Evolutionary conservation across 2,888 invertebrate genomes (phyloP).

Genomic region (Andrena chrysosceles): DNA sequence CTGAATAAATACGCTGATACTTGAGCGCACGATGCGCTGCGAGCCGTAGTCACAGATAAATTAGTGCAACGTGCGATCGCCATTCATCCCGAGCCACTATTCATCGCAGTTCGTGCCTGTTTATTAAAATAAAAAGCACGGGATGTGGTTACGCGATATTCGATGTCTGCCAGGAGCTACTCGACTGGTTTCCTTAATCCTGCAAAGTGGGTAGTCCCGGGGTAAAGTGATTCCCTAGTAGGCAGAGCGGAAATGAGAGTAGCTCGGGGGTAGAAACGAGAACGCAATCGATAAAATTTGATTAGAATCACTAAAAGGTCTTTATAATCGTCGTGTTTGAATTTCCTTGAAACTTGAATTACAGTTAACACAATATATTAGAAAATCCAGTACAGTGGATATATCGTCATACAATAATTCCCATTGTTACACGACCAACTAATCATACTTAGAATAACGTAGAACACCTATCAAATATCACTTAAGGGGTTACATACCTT

Average conservation of each 20-base stretch:
- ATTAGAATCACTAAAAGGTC: slow-evolving; percentile 15
- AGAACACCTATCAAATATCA: no score
- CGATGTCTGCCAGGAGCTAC: slow-evolving; percentile 31
- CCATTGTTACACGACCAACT: no score
- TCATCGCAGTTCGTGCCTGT: slow-evolving; percentile 20
- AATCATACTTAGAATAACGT: no score
- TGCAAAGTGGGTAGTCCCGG: slow-evolving; percentile 29
- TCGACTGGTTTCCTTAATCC: slow-evolving; percentile 51
- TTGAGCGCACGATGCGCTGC: neutral
- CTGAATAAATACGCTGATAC: neutral
- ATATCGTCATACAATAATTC: neutral
- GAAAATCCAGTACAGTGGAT: neutral
- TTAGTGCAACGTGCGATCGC: neutral
- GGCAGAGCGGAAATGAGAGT: slow-evolving; percentile 47
- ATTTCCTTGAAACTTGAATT: neutral
- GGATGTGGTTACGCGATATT: slow-evolving; percentile 48
- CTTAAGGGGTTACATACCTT: no score
- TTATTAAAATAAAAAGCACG: slow-evolving; percentile 38
- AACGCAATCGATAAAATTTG: slow-evolving; percentile 3
- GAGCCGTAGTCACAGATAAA: slow-evolving; percentile 12
- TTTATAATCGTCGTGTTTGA: neutral
- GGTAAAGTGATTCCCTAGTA: slow-evolving; percentile 51
- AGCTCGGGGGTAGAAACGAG: slow-evolving; percentile 1
- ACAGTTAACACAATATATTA: neutral
- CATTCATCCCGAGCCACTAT: slow-evolving; percentile 10